Evolutionary conservation across 2,888 invertebrate species (phyloP).

Genomic region (Metalampra italica): DNA sequence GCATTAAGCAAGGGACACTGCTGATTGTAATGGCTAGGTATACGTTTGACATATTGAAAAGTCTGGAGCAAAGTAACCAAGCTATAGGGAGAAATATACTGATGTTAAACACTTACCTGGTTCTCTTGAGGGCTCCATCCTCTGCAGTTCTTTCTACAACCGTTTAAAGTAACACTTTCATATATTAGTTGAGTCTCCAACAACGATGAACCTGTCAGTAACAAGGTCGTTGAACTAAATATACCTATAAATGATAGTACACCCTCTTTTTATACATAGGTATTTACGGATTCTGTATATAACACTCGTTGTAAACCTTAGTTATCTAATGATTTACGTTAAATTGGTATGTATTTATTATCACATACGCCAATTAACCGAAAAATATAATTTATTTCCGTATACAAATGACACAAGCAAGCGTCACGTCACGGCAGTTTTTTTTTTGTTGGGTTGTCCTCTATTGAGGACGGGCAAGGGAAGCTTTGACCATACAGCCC

Average conservation of each 20-base stretch:
- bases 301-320: conserved; percentile 23
- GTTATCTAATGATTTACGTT: conserved; percentile 3
- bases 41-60: neutral
- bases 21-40: too few relatives aligned
- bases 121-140: conserved; percentile 75
- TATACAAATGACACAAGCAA: conserved; percentile 21
- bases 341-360: neutral
- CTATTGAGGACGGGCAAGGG: too few relatives aligned
- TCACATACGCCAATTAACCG: conserved; percentile 1
- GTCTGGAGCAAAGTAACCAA: neutral
- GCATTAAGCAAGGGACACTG: too few relatives aligned
- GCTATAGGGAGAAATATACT: neutral
- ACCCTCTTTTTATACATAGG: conserved; percentile 36
- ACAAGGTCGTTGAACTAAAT: conserved; percentile 79
- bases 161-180: conserved; percentile 64
- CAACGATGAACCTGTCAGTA: conserved; percentile 77
- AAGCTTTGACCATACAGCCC: too few relatives aligned
- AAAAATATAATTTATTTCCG: conserved; percentile 9
- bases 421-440: conserved; percentile 21
- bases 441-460: too few relatives aligned
- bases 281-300: conserved; percentile 30
- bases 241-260: conserved; percentile 66
- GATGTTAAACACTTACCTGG: conserved; percentile 49
- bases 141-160: conserved; percentile 47
- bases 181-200: conserved; percentile 65